Conservation (phyloP, 2,113 vertebrate species). For the Anolis carolinensis region DNA sequence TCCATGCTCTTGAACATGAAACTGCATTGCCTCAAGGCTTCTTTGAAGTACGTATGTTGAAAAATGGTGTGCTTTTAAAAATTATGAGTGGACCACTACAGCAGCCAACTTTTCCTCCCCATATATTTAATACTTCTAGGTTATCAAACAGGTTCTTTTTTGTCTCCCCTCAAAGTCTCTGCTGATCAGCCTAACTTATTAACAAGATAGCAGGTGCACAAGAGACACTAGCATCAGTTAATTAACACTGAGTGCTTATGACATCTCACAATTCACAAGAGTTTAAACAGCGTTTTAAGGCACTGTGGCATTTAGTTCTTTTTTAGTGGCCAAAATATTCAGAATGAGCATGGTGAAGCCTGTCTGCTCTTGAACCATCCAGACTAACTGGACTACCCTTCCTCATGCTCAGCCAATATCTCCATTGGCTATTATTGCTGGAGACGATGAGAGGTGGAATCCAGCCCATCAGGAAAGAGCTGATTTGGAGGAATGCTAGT, state of each 20-base stretch:
- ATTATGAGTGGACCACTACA: neutral
- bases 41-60: neutral
- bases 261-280: neutral
- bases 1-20: neutral
- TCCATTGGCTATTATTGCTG: too few species aligned
- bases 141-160: neutral
- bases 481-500: too few species aligned
- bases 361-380: neutral
- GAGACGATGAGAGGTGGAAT: too few species aligned
- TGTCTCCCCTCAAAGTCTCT: neutral
- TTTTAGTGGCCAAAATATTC: accelerated
- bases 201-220: neutral
- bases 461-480: too few species aligned
- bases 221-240: neutral
- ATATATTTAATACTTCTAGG: too few species aligned
- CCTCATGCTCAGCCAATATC: too few species aligned
- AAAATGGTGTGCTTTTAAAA: neutral
- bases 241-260: neutral
- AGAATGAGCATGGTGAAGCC: neutral
- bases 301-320: neutral
- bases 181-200: neutral
- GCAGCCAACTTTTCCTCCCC: neutral
- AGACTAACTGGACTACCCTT: neutral
- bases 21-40: neutral
- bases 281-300: neutral